These are phyloP conservation scores for Aplysina aerophoba DNA, from an alignment of 37 sponge, comb jelly and placozoan species.

Conservation along the genomic window DNA sequence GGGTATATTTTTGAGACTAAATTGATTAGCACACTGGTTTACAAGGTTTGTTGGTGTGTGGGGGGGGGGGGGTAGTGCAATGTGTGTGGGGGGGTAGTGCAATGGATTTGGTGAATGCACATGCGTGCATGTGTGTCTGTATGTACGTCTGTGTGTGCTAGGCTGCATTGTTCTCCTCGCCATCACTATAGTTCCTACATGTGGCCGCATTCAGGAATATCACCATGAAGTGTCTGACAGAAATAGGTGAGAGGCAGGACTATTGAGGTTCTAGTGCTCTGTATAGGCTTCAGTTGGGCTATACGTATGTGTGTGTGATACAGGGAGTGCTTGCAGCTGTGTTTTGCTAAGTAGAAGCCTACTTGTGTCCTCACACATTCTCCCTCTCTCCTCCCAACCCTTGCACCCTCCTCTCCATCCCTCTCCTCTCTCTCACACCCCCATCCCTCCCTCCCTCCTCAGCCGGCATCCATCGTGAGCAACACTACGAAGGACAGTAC, in stretches of 20 bases:
- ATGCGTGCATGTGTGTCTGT: background rate
- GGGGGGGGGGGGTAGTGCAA: background rate
- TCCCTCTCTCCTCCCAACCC: background rate
- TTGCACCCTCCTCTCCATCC: too few relatives aligned
- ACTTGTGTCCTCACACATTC: background rate
- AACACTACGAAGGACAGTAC: constrained; percentile 82
- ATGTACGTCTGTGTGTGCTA: too few relatives aligned
- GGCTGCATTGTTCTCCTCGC: background rate
- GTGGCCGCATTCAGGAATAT: constrained; percentile 97
- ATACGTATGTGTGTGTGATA: background rate
- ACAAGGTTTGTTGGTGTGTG: constrained; percentile 64
- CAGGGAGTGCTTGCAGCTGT: too few relatives aligned
- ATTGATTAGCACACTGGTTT: constrained; percentile 89
- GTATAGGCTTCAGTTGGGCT: background rate
- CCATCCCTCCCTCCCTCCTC: background rate
- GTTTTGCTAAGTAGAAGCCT: too few relatives aligned
- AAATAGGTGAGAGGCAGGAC: constrained; percentile 72
- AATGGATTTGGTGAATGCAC: background rate
- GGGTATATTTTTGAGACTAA: constrained; percentile 99
- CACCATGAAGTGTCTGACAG: constrained; percentile 96
- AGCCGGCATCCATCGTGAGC: constrained; percentile 87
- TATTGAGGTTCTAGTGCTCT: background rate
- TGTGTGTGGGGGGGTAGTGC: background rate
- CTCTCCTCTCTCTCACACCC: background rate
- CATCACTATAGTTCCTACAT: constrained; percentile 79